These are phyloP conservation scores for Cryptoblepharus egeriae DNA, from an alignment of 2,797 vertebrate species.

Conservation along the genomic window DNA sequence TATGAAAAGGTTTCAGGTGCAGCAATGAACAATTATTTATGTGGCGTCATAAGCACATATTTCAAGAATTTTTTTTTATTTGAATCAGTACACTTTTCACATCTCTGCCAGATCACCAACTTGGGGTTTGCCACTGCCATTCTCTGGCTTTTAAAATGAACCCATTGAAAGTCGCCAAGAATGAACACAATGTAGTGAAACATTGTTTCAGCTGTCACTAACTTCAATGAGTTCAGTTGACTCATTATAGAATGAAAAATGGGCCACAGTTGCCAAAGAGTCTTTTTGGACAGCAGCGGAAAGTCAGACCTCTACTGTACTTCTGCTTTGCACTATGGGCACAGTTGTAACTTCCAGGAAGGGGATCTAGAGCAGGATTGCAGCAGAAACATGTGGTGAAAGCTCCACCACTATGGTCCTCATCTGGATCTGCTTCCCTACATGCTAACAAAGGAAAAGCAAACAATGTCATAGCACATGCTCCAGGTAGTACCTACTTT, in stretches of 20 bases:
- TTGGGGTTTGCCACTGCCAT: background rate
- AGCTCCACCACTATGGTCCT: no score
- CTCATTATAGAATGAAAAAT: constrained; percentile 10
- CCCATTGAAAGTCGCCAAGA: background rate
- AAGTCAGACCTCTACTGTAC: background rate
- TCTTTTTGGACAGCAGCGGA: background rate
- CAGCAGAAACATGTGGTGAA: no score
- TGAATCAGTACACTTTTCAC: background rate
- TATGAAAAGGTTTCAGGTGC: background rate
- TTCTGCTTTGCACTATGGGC: background rate
- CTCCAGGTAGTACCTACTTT: no score
- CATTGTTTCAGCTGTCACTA: background rate
- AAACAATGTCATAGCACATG: no score
- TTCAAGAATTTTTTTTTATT: no score
- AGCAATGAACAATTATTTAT: background rate
- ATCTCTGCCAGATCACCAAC: background rate
- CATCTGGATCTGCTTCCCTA: no score
- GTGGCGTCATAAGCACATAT: background rate
- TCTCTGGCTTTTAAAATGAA: background rate
- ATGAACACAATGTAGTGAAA: background rate
- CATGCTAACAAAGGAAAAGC: no score
- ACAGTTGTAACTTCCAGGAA: no score
- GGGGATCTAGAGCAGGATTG: no score
- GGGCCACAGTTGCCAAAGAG: background rate
- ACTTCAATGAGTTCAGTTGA: background rate